These are phyloP conservation scores for Madoqua kirkii DNA, from an alignment of 2,113 vertebrate species.

Conservation along the genomic window DNA sequence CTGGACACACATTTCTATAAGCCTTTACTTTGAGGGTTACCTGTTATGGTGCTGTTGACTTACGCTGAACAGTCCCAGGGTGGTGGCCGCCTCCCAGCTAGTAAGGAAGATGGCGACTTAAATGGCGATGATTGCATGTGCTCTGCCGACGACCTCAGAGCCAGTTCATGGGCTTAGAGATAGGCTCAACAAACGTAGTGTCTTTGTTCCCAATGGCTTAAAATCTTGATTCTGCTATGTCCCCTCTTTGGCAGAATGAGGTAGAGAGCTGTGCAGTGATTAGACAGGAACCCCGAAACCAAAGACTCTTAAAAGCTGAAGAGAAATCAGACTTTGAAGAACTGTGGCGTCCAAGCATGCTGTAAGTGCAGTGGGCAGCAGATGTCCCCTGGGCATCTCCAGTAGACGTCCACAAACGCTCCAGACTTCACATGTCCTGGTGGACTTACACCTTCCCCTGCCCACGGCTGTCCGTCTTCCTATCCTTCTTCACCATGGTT, in stretches of 20 bases:
- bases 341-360: constrained; percentile 65
- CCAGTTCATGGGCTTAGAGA: neutral
- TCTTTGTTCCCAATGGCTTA: constrained; percentile 54
- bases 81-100: neutral
- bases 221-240: constrained; percentile 69
- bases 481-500: neutral
- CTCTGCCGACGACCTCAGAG: neutral
- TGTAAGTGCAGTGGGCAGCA: constrained; percentile 67
- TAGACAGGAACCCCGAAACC: constrained; percentile 72
- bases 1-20: neutral
- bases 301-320: constrained; percentile 72
- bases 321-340: constrained; percentile 69
- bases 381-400: constrained; percentile 39
- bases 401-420: constrained; percentile 41
- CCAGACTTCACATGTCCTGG: neutral
- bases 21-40: neutral
- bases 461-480: neutral
- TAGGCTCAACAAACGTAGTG: neutral
- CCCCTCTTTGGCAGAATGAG: constrained; percentile 74
- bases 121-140: neutral
- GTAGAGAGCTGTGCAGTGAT: constrained; percentile 72
- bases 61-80: too few species aligned
- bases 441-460: neutral
- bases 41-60: neutral
- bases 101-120: neutral